These are phyloP conservation scores for Dinocampus coccinellae DNA, from an alignment of 2,888 invertebrate species.

Conservation along the genomic window DNA sequence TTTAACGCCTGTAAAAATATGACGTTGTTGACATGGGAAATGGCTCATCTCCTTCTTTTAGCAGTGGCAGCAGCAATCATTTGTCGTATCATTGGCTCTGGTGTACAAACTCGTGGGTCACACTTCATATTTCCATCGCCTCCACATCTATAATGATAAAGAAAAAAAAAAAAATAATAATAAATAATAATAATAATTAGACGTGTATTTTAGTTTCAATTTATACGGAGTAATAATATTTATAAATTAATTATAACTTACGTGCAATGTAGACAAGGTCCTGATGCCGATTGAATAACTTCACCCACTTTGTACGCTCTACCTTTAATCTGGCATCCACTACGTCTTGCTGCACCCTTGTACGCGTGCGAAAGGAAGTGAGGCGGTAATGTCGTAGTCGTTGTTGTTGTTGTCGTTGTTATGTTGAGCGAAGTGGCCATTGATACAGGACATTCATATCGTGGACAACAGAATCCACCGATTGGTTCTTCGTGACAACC, in stretches of 20 bases:
- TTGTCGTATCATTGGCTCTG: slow-evolving; percentile 90
- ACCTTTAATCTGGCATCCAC: slow-evolving; percentile 89
- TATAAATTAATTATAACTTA: slow-evolving; percentile 72
- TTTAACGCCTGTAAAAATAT: slow-evolving; percentile 28
- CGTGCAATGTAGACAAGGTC: slow-evolving; percentile 95
- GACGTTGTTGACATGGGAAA: slow-evolving; percentile 21
- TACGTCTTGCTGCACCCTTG: slow-evolving; percentile 79
- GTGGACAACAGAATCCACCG: slow-evolving; percentile 93
- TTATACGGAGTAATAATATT: not conserved
- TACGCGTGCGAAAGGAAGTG: slow-evolving; percentile 86
- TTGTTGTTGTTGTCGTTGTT: slow-evolving; percentile 89
- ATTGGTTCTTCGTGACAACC: slow-evolving; percentile 94
- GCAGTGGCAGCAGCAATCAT: slow-evolving; percentile 89
- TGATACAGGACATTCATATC: slow-evolving; percentile 93
- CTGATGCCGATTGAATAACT: slow-evolving; percentile 86
- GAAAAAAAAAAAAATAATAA: slow-evolving; percentile 25
- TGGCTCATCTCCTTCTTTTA: slow-evolving; percentile 79
- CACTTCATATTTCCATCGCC: slow-evolving; percentile 95
- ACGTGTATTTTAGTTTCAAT: not conserved
- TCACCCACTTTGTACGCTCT: slow-evolving; percentile 89
- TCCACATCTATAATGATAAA: slow-evolving; percentile 81
- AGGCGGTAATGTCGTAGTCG: slow-evolving; percentile 87
- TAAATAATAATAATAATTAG: slow-evolving; percentile 1
- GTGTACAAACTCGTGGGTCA: slow-evolving; percentile 90
- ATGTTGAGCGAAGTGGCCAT: slow-evolving; percentile 86